Evolutionary conservation across 2,113 vertebrate genomes (phyloP).

Genomic region (Malurus alboscapulatus): DNA sequence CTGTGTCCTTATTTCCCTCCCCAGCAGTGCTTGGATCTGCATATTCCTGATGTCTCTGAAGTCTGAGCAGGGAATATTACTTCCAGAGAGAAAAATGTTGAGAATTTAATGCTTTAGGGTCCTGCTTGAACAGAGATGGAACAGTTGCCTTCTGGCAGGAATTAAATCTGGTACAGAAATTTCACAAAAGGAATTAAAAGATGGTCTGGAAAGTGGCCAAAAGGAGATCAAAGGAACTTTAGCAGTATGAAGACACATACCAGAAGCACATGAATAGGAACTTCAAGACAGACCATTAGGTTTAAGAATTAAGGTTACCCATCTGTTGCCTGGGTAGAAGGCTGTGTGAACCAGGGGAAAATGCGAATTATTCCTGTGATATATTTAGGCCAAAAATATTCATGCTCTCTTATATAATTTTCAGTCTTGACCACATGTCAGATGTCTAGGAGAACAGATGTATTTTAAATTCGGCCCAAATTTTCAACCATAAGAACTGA

Average conservation of each 20-base stretch:
- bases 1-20: not conserved
- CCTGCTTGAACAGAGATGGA: not conserved
- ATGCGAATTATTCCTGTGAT: not conserved
- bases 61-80: not conserved
- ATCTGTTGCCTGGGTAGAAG: not conserved
- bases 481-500: not conserved
- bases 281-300: not conserved
- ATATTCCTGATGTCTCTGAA: not conserved
- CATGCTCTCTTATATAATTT: not conserved
- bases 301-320: not conserved
- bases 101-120: not conserved
- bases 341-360: not conserved
- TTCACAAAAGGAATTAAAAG: constrained; percentile 28
- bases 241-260: constrained; percentile 2
- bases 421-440: not conserved
- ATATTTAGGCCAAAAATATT: not conserved
- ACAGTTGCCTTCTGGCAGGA: constrained; percentile 24
- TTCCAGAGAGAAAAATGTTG: not conserved
- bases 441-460: not conserved
- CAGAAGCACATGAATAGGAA: not conserved
- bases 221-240: constrained; percentile 29
- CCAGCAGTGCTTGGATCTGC: not conserved
- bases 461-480: not conserved
- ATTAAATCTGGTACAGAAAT: constrained; percentile 24
- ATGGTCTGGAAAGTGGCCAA: constrained; percentile 27